Conservation (phyloP, 2,888 invertebrate genomes). For the Melinopterus prodromus region DNA sequence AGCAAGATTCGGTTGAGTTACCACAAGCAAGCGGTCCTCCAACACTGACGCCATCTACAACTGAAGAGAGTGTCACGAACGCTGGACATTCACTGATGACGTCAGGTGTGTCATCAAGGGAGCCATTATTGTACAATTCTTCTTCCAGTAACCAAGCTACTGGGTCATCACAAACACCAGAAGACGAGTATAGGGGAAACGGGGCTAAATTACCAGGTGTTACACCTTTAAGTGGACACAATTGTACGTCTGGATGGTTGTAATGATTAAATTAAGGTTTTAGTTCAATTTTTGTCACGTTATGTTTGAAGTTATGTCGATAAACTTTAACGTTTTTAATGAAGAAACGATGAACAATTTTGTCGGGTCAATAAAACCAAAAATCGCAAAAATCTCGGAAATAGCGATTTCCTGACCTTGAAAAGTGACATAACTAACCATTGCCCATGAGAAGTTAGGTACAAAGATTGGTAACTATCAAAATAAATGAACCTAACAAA, state of each 20-base stretch:
- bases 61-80: conserved; percentile 63
- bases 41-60: conserved; percentile 66
- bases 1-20: conserved; percentile 66
- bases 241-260: conserved; percentile 75
- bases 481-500: no score
- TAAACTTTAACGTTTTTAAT: no score
- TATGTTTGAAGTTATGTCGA: not conserved
- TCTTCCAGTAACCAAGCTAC: conserved; percentile 60
- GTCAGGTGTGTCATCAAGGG: conserved; percentile 62
- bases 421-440: no score
- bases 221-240: conserved; percentile 78
- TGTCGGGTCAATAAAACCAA: no score
- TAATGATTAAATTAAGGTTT: conserved; percentile 42
- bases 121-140: conserved; percentile 69
- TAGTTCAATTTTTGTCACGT: not conserved
- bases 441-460: no score
- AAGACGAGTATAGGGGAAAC: conserved; percentile 61
- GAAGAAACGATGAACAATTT: no score
- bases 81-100: conserved; percentile 47
- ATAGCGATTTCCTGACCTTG: no score
- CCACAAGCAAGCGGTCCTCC: conserved; percentile 48
- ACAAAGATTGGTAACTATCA: no score
- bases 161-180: conserved; percentile 59
- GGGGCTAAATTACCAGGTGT: conserved; percentile 76
- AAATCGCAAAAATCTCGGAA: no score